Percentiles rank a stretch among this genome's conserved stretches.
Evolutionary conservation across 2,113 vertebrate species (phyloP).

Genomic region (zebrafish (Danio rerio)): GRCz12tu NC_133187.1:32924001-32924500

Average conservation of each 20-base stretch:
- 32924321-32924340: conserved; percentile 72
- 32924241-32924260: conserved; percentile 47
- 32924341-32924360: conserved; percentile 64
- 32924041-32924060: not conserved
- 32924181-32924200: conserved; percentile 55
- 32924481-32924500: not conserved
- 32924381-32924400: conserved; percentile 74
- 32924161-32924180: conserved; percentile 36
- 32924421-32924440: conserved; percentile 57
- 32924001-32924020: not conserved
- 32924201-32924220: conserved; percentile 5
- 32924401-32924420: conserved; percentile 74
- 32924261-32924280: conserved; percentile 64
- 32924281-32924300: conserved; percentile 72
- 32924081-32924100: not conserved
- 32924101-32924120: conserved; percentile 50
- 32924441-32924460: conserved; percentile 54
- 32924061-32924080: not conserved
- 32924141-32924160: conserved; percentile 41
- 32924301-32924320: conserved; percentile 54
- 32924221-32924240: conserved; percentile 18
- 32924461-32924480: conserved; percentile 31
- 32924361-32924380: conserved; percentile 78
- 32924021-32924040: not conserved
- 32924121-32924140: conserved; percentile 41